A percentile compares a stretch with the other conserved stretches of the same genome.
Evolutionary conservation across 1,140 invertebrate genomes (phyloP).

Genomic region (Ooceraea biroi): DNA sequence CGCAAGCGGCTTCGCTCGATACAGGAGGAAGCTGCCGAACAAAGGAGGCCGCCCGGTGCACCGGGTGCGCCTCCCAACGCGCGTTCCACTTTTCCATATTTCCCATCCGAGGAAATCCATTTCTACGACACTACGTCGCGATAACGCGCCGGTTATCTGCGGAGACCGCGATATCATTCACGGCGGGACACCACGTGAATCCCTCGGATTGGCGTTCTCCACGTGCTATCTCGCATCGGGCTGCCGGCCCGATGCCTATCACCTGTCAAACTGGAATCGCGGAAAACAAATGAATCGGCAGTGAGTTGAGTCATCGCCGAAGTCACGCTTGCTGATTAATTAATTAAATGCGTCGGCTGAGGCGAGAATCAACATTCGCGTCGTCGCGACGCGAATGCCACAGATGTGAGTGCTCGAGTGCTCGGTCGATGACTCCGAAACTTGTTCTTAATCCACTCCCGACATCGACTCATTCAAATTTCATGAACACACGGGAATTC

Average conservation of each 20-base stretch:
- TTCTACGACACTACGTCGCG: background rate
- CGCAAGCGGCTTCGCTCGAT: background rate
- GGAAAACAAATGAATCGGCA: background rate
- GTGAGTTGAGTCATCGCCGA: background rate
- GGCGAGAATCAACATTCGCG: background rate
- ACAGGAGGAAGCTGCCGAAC: conserved; percentile 3
- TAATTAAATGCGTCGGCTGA: background rate
- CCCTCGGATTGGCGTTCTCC: background rate
- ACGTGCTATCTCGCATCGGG: background rate
- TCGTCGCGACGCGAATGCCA: background rate
- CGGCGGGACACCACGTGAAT: background rate
- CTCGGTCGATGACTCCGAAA: conserved; percentile 15
- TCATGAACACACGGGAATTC: background rate
- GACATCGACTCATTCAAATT: background rate
- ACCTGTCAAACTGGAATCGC: conserved; percentile 11
- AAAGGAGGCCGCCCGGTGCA: background rate
- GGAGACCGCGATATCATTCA: background rate
- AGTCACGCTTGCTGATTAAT: background rate
- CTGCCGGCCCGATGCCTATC: conserved; percentile 9
- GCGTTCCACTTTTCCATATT: conserved; percentile 33
- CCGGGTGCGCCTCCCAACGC: background rate
- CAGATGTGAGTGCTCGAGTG: too few relatives aligned
- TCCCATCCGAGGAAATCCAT: background rate
- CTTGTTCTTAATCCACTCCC: background rate
- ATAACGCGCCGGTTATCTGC: conserved; percentile 24